A percentile compares a stretch with the other conserved stretches of the same genome.
These are phyloP conservation scores for Schizopygopsis pylzovi DNA, from an alignment of 2,797 vertebrate genomes.

Conservation along the genomic window DNA sequence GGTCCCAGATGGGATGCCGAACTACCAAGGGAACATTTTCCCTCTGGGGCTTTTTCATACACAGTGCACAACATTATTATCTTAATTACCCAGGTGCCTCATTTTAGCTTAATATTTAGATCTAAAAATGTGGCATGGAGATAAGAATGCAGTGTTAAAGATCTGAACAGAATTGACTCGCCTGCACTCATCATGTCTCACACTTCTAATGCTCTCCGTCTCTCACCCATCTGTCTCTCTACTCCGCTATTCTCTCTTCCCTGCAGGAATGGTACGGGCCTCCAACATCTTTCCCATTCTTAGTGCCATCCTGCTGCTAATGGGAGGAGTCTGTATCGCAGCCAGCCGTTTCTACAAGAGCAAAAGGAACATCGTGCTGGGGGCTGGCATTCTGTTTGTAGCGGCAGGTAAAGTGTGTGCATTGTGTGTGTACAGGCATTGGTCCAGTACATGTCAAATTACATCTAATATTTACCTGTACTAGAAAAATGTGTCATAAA, in stretches of 20 bases:
- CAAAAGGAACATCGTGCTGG: slow-evolving; percentile 93
- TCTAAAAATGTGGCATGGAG: neutral
- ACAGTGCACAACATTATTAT: slow-evolving; percentile 57
- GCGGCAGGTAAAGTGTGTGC: slow-evolving; percentile 84
- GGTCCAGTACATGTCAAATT: slow-evolving; percentile 9
- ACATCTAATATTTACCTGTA: neutral
- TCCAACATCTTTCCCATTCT: slow-evolving; percentile 98
- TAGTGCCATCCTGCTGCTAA: slow-evolving; percentile 91
- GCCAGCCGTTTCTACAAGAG: slow-evolving; percentile 92
- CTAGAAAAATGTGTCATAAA: neutral
- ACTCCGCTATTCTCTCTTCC: neutral
- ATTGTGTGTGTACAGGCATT: neutral
- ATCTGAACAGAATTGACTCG: slow-evolving; percentile 4
- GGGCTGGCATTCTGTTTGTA: slow-evolving; percentile 92
- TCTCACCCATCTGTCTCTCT: slow-evolving; percentile 13
- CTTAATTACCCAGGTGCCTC: slow-evolving; percentile 59
- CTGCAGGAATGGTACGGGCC: slow-evolving; percentile 88
- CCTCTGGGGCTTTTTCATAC: slow-evolving; percentile 39
- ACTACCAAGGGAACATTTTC: slow-evolving; percentile 43
- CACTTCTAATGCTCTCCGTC: neutral
- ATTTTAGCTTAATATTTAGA: slow-evolving; percentile 60
- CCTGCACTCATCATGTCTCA: slow-evolving; percentile 1
- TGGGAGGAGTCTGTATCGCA: slow-evolving; percentile 94
- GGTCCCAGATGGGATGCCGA: slow-evolving; percentile 71
- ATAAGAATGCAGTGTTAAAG: slow-evolving; percentile 16